phyloP scores from a whole-genome alignment of 2,113 vertebrate species.

The Globicephala melas region DNA sequence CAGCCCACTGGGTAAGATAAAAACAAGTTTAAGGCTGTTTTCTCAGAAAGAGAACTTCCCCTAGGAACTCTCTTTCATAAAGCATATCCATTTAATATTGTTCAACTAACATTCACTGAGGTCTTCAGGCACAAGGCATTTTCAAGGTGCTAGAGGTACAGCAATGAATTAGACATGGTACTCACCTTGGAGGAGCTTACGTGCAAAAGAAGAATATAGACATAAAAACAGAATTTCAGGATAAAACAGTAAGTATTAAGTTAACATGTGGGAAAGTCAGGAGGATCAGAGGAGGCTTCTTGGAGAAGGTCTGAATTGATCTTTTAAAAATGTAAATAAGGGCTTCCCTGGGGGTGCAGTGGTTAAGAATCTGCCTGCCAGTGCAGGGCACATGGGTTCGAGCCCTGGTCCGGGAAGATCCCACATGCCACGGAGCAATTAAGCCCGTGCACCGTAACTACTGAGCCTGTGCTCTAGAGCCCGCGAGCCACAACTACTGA shows the following conservation, averaged over 20 bases:
- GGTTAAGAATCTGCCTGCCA: too few relatives aligned
- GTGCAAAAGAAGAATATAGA: neutral
- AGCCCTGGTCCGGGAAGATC: too few relatives aligned
- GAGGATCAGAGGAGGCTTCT: neutral
- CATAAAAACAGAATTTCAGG: neutral
- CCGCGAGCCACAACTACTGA: too few relatives aligned
- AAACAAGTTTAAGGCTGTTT: neutral
- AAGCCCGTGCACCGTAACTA: too few relatives aligned
- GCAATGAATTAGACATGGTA: neutral
- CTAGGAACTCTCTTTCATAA: constrained; percentile 7
- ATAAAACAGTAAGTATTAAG: neutral
- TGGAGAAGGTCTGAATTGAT: neutral
- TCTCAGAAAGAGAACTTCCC: neutral
- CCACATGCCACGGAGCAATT: too few relatives aligned
- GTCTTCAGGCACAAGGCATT: neutral
- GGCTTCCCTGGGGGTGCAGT: too few relatives aligned
- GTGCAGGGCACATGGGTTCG: too few relatives aligned
- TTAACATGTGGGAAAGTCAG: neutral
- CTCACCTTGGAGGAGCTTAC: neutral
- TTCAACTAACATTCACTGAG: neutral
- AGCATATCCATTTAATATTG: neutral
- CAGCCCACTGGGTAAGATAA: neutral
- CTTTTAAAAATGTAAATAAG: neutral
- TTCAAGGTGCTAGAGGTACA: neutral
- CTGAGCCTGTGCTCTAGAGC: too few relatives aligned